A percentile compares a stretch with the other conserved stretches of the same genome.
Evolutionary conservation across 2,888 invertebrate species (phyloP).

Genomic region (Agrotis exclamationis): DNA sequence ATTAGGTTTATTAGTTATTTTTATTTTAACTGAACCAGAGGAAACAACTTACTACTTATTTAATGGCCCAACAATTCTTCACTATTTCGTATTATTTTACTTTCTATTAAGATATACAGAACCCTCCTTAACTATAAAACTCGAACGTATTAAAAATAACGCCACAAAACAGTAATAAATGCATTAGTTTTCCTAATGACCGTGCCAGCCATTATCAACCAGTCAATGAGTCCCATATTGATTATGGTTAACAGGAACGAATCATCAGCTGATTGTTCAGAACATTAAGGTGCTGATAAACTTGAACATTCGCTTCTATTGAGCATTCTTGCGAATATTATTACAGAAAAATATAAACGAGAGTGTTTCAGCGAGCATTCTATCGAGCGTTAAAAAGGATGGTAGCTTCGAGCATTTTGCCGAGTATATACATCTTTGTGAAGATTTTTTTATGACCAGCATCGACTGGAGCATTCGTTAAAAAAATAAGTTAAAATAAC

Average conservation of each 20-base stretch:
- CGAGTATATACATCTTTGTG: too few species aligned
- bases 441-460: too few species aligned
- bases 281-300: background rate
- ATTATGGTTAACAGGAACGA: constrained; percentile 4
- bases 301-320: too few species aligned
- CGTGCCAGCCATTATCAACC: constrained; percentile 29
- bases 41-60: background rate
- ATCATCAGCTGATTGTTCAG: constrained; percentile 12
- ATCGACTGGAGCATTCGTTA: too few species aligned
- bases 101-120: constrained; percentile 12
- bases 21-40: background rate
- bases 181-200: constrained; percentile 19
- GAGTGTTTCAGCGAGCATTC: too few species aligned
- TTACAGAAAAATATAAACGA: too few species aligned
- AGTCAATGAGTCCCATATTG: constrained; percentile 6
- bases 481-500: too few species aligned
- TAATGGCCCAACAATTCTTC: background rate
- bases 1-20: background rate
- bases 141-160: constrained; percentile 12
- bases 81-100: background rate
- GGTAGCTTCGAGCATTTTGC: too few species aligned
- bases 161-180: constrained; percentile 17
- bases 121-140: background rate
- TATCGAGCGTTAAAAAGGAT: too few species aligned
- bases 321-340: too few species aligned